Conservation (phyloP, 1,140 invertebrate species). For the Ericerus pela region DNA sequence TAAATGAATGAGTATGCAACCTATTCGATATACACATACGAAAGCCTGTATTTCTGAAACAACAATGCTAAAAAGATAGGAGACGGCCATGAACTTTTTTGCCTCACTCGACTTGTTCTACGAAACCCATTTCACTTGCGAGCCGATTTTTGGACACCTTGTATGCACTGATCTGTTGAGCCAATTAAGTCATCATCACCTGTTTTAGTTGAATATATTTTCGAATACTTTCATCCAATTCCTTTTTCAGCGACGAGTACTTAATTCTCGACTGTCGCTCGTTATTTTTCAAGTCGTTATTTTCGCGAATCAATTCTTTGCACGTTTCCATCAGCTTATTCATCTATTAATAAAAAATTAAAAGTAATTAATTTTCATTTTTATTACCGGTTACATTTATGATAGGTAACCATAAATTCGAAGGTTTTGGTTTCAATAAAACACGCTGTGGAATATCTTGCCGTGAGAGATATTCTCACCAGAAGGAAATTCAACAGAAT, state of each 20-base stretch:
- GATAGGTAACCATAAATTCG: background rate
- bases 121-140: background rate
- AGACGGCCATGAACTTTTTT: background rate
- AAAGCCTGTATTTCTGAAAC: background rate
- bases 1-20: no score
- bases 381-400: background rate
- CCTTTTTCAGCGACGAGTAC: conserved; percentile 31
- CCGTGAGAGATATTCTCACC: background rate
- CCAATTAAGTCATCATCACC: background rate
- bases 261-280: conserved; percentile 31
- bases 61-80: background rate
- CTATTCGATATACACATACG: background rate
- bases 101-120: background rate
- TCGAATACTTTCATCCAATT: conserved; percentile 18
- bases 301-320: conserved; percentile 36
- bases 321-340: conserved; percentile 45
- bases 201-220: background rate
- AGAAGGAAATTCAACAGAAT: background rate
- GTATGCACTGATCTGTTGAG: background rate
- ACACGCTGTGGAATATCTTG: background rate
- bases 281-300: conserved; percentile 32
- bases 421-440: background rate
- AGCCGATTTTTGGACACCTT: background rate
- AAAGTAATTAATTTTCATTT: background rate
- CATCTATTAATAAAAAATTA: conserved; percentile 29